Conservation (phyloP, 2,888 invertebrate genomes). For the Caenorhabditis afra region DNA sequence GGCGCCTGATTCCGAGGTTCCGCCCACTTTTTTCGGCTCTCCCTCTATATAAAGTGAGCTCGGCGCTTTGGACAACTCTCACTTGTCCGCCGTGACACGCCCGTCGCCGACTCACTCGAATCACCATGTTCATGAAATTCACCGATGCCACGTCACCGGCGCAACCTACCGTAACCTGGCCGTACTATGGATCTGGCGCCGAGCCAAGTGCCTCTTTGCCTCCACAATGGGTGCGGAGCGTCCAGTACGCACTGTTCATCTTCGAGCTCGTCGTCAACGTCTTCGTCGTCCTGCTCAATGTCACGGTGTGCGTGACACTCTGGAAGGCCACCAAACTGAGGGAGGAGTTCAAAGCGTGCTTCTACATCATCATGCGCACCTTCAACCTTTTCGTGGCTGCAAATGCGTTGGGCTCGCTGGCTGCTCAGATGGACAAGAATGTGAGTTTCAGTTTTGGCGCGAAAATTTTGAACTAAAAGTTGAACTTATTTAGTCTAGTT, state of each 20-base stretch:
- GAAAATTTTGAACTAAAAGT: neutral
- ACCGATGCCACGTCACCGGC: slow-evolving; percentile 8
- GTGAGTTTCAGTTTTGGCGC: too few relatives aligned
- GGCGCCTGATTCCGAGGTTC: neutral
- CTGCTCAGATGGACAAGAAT: slow-evolving; percentile 23
- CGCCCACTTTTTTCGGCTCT: slow-evolving; percentile 1
- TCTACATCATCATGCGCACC: slow-evolving; percentile 56
- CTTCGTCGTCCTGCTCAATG: slow-evolving; percentile 39
- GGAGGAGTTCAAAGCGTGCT: slow-evolving; percentile 46
- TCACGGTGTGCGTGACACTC: slow-evolving; percentile 20
- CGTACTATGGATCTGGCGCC: slow-evolving; percentile 12
- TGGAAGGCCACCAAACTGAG: slow-evolving; percentile 29
- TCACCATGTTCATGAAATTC: slow-evolving; percentile 51
- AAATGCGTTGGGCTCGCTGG: slow-evolving; percentile 38
- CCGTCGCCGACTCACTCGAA: too few relatives aligned
- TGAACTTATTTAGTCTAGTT: neutral
- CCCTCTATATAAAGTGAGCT: too few relatives aligned
- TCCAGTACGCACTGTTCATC: slow-evolving; percentile 24
- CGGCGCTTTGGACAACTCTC: too few relatives aligned
- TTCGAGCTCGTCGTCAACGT: slow-evolving; percentile 28
- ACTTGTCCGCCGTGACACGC: too few relatives aligned
- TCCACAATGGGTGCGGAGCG: slow-evolving; percentile 24
- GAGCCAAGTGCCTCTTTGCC: neutral
- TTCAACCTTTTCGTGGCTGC: slow-evolving; percentile 34
- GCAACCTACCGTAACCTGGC: neutral